These are phyloP conservation scores for Dryas iulia DNA, from an alignment of 1,140 invertebrate genomes.

Conservation along the genomic window DNA sequence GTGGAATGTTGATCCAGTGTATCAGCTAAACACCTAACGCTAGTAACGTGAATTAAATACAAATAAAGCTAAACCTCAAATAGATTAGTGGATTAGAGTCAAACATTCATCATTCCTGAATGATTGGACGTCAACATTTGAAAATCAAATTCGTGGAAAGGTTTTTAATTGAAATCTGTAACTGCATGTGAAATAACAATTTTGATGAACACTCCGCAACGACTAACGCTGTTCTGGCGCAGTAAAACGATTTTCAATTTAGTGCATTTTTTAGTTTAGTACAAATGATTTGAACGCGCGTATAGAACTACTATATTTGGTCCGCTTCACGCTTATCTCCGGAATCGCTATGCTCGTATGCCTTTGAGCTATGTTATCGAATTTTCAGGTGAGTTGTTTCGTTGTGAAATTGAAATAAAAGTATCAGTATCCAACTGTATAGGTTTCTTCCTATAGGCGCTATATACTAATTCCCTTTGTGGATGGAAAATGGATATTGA, in stretches of 20 bases:
- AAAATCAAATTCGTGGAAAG: constrained; percentile 34
- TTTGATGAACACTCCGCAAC: constrained; percentile 50
- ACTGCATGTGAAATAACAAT: constrained; percentile 50
- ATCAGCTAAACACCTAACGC: neutral
- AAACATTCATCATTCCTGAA: constrained; percentile 28
- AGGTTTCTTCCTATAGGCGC: too few relatives aligned
- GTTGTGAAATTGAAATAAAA: neutral
- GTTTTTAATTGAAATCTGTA: constrained; percentile 45
- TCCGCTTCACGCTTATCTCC: neutral
- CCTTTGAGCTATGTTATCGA: neutral
- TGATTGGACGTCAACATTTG: constrained; percentile 31
- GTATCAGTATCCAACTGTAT: neutral
- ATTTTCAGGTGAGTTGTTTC: neutral
- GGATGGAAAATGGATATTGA: too few relatives aligned
- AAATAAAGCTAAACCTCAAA: constrained; percentile 13
- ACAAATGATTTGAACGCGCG: constrained; percentile 39
- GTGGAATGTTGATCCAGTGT: too few relatives aligned
- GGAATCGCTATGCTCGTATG: neutral
- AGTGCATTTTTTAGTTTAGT: constrained; percentile 49
- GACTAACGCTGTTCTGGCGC: constrained; percentile 42
- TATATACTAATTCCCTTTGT: too few relatives aligned
- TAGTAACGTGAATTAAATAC: neutral
- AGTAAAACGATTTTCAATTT: constrained; percentile 54
- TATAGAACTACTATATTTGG: constrained; percentile 2
- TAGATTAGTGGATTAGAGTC: constrained; percentile 16